These are phyloP conservation scores for Mastigias papua DNA, from an alignment of 30 jellyfish, hydroid and myxozoan species.

Conservation along the genomic window DNA sequence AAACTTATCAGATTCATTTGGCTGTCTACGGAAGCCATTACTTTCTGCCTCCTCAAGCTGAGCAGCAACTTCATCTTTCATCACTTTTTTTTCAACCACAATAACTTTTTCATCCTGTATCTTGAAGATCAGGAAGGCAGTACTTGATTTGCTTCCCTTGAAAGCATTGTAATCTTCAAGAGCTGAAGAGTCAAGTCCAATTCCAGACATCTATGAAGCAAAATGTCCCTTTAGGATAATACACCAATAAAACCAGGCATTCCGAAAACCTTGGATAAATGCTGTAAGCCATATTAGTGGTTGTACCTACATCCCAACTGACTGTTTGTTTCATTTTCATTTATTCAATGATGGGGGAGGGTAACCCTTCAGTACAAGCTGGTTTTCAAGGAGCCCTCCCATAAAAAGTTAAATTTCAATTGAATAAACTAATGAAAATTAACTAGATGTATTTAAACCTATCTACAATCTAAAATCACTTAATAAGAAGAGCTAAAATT, in stretches of 20 bases:
- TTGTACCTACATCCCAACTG: too few species aligned
- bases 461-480: too few species aligned
- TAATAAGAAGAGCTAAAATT: too few species aligned
- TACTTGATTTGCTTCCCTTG: background rate
- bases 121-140: conserved; percentile 14
- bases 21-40: background rate
- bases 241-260: too few species aligned
- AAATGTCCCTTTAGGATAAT: background rate
- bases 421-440: too few species aligned
- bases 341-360: background rate
- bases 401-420: too few species aligned
- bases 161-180: background rate
- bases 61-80: background rate
- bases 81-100: background rate
- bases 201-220: conserved; percentile 18
- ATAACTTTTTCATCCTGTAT: background rate
- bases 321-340: too few species aligned
- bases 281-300: too few species aligned
- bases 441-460: too few species aligned
- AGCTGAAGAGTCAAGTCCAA: background rate
- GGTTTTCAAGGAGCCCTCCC: background rate
- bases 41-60: conserved; percentile 8
- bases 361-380: background rate
- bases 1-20: conserved; percentile 7
- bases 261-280: too few species aligned